Base-by-base conservation (phyloP, 2,113 vertebrate genomes). In the Prionailurus bengalensis region DNA sequence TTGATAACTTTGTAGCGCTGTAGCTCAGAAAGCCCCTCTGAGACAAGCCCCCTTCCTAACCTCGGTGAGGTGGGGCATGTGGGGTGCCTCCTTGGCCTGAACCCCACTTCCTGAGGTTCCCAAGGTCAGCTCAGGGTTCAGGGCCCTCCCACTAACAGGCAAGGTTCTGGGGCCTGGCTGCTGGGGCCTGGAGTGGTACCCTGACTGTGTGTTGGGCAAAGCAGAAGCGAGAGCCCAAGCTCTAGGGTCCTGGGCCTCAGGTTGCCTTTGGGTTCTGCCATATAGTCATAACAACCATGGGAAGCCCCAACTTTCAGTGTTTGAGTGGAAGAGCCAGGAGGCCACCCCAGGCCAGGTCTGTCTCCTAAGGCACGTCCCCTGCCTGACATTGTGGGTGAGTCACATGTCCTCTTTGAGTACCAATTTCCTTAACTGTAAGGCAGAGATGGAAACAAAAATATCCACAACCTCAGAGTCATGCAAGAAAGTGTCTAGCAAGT, bases 391-490 rank as follows among this genome's bases (percentile, higher is more conserved):
- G 53, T 14, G 29, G 33, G 27, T 25, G 90, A 87, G 27, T 65
- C 63, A 53, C n/a, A 65, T 42, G 63, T 21, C 19, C 68, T 87
- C 91, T 68, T 31, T 33, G 15, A 94, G 9, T 12, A 55, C 31
- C 6, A 36, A 8, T 48, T 73, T 83, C 84, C 78, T 91, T 31
- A 12, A 85, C 53, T 61, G 25, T 15, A 89, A 78, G 42, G 68
- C 74, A 96, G 83, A 95, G 55, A 93, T 58, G 33, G 71, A 80
- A 76, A 79, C 3, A 16, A 74, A 80, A 91, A 31, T 61, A 70
- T 33, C 70, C 61, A 66, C 25, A 27, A 39, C 61, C 58, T 39
- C 73, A 84, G 58, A 89, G 33, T 29, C 58, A 33, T 23, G 6
- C n/a, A 14, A 29, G 27, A 16, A 42, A 63, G 66, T 21, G 4